Evolutionary conservation across 2,797 vertebrate species (phyloP), one percentile per base, ranked within the genome.

Genomic region (Dendrocincla tyrannina): DNA sequence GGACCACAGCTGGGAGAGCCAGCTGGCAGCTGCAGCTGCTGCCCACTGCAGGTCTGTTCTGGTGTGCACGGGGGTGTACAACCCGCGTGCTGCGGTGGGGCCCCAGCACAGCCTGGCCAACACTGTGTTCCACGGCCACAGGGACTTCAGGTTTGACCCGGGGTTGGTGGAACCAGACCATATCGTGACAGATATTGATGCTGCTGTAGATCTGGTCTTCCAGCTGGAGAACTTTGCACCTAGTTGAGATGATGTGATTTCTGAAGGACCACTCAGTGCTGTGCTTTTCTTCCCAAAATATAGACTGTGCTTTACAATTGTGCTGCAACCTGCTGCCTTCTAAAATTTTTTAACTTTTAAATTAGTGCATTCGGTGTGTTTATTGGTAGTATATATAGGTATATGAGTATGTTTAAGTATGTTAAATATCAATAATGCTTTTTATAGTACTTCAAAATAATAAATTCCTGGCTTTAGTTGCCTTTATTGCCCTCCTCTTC

Each of bases 21-120:
- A 5, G 96, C 96, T 99, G 3, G 98, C 97, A 0, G 52, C 96
- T 6, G 98, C 98, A 5, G 96, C 98, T 3, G 98, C 99, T 25
- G 97, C 98, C 10, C 95, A 28, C 85, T 99, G 99, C 90, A 98
- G 98, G 86, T 99, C 99, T 3, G 93, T 98, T 37, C 98, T 99
- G 95, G 99, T 99, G 33, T 99, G 99, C 84, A 99, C 99, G 0
- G 99, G 99, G 6, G 98, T 99, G 59, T 99, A 98, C 88, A 98
- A 97, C 88, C 98, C 99, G 9, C 95, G 74, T 44, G 53, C 84
- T 1, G 91, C 96, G 58, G 22, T 5, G 11, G 10, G 11, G 8
- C 49, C 49, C 23, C 23, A 13, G 13, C 47, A 25, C 47, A 23
- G 47, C 25, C 25, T 5, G 14, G 25, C 49, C 8, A 8, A 13